Percentiles rank a stretch among this genome's conserved stretches.
Conservation (phyloP, 2,888 invertebrate genomes). For the Tetragonula carbonaria region DNA sequence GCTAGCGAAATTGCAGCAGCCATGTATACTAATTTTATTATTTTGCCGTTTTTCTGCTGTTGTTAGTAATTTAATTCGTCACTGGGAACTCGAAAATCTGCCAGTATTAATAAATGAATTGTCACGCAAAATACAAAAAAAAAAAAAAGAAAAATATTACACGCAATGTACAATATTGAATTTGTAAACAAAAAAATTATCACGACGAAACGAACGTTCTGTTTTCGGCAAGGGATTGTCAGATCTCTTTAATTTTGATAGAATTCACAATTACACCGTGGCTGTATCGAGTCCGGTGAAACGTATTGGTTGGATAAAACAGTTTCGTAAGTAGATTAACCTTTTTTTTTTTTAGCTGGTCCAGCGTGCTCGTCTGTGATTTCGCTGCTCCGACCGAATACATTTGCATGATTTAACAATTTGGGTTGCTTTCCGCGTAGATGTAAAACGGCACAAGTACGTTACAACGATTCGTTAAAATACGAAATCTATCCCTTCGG, state of each 20-base stretch:
- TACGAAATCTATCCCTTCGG: constrained; percentile 1
- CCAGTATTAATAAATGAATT: not conserved
- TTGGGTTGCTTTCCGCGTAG: not conserved
- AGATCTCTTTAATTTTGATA: not conserved
- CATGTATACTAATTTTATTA: too few relatives aligned
- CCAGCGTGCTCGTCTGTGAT: not conserved
- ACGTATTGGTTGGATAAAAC: constrained; percentile 1
- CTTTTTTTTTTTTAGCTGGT: not conserved
- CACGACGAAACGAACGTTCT: not conserved
- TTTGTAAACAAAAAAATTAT: not conserved
- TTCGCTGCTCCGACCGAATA: not conserved
- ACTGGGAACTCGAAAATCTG: not conserved
- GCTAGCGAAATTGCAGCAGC: too few relatives aligned
- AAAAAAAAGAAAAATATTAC: not conserved
- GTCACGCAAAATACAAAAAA: not conserved
- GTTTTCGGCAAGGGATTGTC: not conserved
- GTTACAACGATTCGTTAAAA: not conserved
- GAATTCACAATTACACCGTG: not conserved
- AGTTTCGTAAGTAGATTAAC: not conserved
- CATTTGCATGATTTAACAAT: constrained; percentile 6
- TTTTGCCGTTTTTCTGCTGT: not conserved
- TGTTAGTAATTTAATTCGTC: not conserved
- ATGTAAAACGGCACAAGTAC: not conserved
- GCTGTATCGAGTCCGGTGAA: not conserved
- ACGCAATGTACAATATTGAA: not conserved